Evolutionary conservation across 2,888 invertebrate genomes (phyloP), one percentile per base, ranked within the genome.

Genomic region (Cloeon dipterum): DNA sequence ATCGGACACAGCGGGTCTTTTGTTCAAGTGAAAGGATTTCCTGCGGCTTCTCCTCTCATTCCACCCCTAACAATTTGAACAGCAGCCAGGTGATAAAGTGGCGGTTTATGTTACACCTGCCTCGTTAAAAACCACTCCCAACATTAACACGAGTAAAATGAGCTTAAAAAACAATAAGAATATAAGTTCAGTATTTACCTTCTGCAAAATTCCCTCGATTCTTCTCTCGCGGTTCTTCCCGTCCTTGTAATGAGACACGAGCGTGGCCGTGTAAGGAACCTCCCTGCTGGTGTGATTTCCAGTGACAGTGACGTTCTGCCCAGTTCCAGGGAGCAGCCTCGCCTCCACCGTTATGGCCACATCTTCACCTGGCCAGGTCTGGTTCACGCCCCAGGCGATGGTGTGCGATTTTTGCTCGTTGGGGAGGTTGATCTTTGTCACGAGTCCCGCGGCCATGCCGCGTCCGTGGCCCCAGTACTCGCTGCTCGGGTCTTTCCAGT

Each of bases 401-500:
- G 16, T 16, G 16, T 16, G 29, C 16, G 29, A 5, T 25, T n/a
- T 8, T 61, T 62, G 34, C 65, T 62, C 35, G 62, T 54, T 10
- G 57, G 52, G 11, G 46, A 68, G 56, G 44, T 61, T 63, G 39
- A 78, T 68, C 8, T 61, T 63, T 20, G 74, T 73, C 36, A 7
- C 29, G 5, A 78, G 56, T 5, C 75, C 78, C 40, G 70, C 74
- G 32, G 74, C 67, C 54, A 72, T 73, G 42, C 68, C 79, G 51
- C 65, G 74, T 4, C 67, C 73, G 46, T 75, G 75, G 13, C 83
- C 83, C 82, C 82, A 85, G 50, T 74, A 74, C 41, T 76, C 61
- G 14, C 66, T 64, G 14, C 66, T 64, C 47, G 76, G 71, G 43
- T 68, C 68, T 46, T 69, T 76, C 19, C 66, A 65, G 52, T 77